These are phyloP conservation scores for Hypercompe scribonia DNA, from an alignment of 2,888 invertebrate species.

Conservation along the genomic window DNA sequence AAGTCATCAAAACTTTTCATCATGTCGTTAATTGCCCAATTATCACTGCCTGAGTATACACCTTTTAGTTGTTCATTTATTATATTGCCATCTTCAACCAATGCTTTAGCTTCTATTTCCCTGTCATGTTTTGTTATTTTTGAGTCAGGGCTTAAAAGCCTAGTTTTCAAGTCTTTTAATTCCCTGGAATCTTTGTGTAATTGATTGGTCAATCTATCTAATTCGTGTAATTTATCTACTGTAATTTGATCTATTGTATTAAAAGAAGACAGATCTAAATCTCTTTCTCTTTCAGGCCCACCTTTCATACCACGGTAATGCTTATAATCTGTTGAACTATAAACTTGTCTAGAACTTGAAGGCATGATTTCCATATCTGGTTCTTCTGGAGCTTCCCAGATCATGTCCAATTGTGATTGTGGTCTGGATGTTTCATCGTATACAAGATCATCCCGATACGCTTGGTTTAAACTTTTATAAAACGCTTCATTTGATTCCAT, in stretches of 20 bases:
- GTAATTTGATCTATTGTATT: slow-evolving; percentile 92
- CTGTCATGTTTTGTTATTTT: slow-evolving; percentile 80
- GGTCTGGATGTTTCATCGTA: slow-evolving; percentile 88
- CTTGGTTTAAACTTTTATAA: slow-evolving; percentile 95
- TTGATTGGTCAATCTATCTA: slow-evolving; percentile 91
- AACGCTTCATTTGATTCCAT: slow-evolving; percentile 95
- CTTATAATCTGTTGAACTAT: slow-evolving; percentile 92
- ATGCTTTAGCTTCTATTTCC: slow-evolving; percentile 86
- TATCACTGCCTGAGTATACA: slow-evolving; percentile 88
- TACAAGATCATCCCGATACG: slow-evolving; percentile 93
- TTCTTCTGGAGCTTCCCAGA: slow-evolving; percentile 95
- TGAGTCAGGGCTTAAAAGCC: slow-evolving; percentile 89
- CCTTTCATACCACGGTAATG: slow-evolving; percentile 90
- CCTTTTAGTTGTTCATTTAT: slow-evolving; percentile 90
- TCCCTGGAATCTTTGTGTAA: slow-evolving; percentile 93
- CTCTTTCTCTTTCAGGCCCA: slow-evolving; percentile 92
- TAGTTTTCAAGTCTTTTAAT: slow-evolving; percentile 91
- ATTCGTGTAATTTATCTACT: slow-evolving; percentile 92
- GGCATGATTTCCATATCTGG: slow-evolving; percentile 86
- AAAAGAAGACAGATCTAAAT: slow-evolving; percentile 91
- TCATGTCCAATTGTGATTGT: slow-evolving; percentile 93
- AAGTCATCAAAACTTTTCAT: slow-evolving; percentile 88
- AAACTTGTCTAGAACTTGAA: slow-evolving; percentile 88
- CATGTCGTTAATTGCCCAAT: slow-evolving; percentile 90
- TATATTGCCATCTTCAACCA: slow-evolving; percentile 88